A percentile compares a stretch with the other conserved stretches of the same genome.
phyloP scores from a whole-genome alignment of 2,113 vertebrate genomes.

The Carollia perspicillata region DNA sequence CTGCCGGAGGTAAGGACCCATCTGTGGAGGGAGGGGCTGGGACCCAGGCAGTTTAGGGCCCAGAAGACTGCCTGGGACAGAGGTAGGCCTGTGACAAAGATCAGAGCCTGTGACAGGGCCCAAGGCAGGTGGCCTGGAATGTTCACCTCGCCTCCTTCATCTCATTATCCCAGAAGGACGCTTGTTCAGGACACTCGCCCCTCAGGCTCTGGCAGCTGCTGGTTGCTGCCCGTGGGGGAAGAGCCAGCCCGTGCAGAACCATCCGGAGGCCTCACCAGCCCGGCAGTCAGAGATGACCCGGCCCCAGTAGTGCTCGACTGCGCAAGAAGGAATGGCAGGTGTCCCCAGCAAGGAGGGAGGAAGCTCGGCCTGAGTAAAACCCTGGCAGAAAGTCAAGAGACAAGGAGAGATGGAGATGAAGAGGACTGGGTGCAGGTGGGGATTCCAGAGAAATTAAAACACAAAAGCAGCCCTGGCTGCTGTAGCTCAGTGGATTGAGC shows the following conservation, averaged over 20 bases:
- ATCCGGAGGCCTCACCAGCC: fast-evolving
- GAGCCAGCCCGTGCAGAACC: no score
- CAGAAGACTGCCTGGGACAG: background rate
- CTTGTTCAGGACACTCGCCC: background rate
- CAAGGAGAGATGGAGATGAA: no score
- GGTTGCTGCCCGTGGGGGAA: no score
- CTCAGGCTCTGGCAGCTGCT: background rate
- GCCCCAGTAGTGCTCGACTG: fast-evolving
- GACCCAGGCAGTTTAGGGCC: background rate
- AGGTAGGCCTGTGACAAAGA: background rate
- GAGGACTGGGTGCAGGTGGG: background rate
- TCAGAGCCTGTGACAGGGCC: background rate
- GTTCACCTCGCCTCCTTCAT: background rate
- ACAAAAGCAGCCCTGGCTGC: no score
- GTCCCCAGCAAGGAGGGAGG: background rate
- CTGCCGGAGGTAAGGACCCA: background rate
- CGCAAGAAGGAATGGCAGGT: background rate
- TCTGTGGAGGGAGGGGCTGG: background rate
- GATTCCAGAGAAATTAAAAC: background rate
- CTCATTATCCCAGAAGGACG: background rate
- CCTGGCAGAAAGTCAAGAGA: background rate
- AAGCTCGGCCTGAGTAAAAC: background rate
- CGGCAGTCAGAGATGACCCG: fast-evolving
- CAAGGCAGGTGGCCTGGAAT: background rate
- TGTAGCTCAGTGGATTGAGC: no score